Conservation (phyloP, 2,797 vertebrate species). For the Cuniculus paca region DNA sequence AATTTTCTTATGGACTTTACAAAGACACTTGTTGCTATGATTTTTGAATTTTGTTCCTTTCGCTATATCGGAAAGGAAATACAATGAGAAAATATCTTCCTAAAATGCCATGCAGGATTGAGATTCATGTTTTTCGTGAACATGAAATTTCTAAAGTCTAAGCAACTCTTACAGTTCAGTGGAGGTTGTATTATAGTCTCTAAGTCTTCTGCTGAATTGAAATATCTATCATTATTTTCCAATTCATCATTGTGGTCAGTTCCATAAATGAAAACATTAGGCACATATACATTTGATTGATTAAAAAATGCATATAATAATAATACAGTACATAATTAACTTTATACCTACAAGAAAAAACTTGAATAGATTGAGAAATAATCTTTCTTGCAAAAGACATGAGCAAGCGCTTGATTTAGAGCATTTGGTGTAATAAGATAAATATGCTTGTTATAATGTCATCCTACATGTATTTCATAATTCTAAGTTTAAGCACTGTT, state of each 20-base stretch:
- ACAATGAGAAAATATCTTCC: neutral
- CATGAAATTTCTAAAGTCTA: neutral
- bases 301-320: neutral
- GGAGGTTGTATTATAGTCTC: neutral
- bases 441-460: neutral
- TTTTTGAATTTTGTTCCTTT: slow-evolving; percentile 1
- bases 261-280: neutral
- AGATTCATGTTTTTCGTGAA: neutral
- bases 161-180: neutral
- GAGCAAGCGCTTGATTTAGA: neutral
- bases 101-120: neutral
- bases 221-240: neutral
- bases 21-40: neutral
- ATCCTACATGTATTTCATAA: neutral
- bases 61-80: neutral
- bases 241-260: neutral
- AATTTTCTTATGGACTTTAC: neutral
- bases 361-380: slow-evolving; percentile 4
- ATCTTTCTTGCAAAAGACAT: neutral
- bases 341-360: slow-evolving; percentile 2
- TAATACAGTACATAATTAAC: neutral
- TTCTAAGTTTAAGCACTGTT: neutral
- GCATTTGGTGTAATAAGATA: neutral
- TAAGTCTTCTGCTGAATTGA: slow-evolving; percentile 31
- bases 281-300: neutral